These are phyloP conservation scores for Platynereis dumerilii DNA, from an alignment of 2,888 invertebrate species.

Conservation along the genomic window DNA sequence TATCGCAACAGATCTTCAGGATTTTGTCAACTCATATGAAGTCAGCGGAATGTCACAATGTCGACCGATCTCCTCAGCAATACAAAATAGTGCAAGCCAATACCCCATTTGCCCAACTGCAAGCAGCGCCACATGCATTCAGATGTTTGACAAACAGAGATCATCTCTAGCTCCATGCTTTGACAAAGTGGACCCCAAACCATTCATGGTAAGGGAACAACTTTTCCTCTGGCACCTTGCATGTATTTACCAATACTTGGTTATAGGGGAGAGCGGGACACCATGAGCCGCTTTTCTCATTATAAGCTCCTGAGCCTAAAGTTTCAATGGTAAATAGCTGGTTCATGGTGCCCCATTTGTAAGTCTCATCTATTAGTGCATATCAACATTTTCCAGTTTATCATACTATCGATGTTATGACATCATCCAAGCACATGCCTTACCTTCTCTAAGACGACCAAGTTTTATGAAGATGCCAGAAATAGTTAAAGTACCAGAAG, in stretches of 20 bases:
- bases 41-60: slow-evolving; percentile 3
- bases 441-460: too few species aligned
- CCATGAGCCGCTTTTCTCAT: too few species aligned
- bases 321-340: too few species aligned
- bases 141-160: not conserved
- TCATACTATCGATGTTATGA: too few species aligned
- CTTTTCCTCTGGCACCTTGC: not conserved
- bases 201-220: not conserved
- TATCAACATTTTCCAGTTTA: too few species aligned
- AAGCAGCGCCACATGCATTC: not conserved
- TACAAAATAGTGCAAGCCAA: too few species aligned
- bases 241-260: not conserved
- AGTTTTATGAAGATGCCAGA: too few species aligned
- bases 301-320: too few species aligned
- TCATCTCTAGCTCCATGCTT: slow-evolving; percentile 8
- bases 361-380: too few species aligned
- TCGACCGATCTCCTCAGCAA: not conserved
- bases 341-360: too few species aligned
- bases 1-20: not conserved
- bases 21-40: slow-evolving; percentile 11
- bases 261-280: not conserved
- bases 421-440: too few species aligned
- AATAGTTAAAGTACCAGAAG: too few species aligned
- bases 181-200: slow-evolving; percentile 1
- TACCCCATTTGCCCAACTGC: not conserved